Conservation (phyloP, 2,888 invertebrate species). For the Argyra leucocephala region DNA sequence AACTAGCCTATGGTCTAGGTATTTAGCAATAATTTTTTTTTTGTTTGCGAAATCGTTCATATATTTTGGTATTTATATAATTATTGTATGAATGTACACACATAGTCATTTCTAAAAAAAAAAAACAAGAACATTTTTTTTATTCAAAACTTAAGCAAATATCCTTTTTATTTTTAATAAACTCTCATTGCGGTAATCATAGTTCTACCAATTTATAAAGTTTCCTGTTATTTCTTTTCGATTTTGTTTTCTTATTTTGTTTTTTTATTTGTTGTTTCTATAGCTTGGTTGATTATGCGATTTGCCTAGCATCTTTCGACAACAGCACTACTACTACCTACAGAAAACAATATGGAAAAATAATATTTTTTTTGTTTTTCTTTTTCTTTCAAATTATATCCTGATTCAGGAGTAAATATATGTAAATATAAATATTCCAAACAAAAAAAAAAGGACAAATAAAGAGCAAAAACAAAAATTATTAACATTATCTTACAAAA, state of each 20-base stretch:
- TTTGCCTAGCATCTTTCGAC: neutral
- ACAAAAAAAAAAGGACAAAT: neutral
- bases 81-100: no score
- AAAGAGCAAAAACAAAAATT: neutral
- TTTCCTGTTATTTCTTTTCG: neutral
- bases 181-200: slow-evolving; percentile 6
- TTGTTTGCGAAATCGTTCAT: no score
- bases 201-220: neutral
- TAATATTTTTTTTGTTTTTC: no score
- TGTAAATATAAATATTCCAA: neutral
- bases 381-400: no score
- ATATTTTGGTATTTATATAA: no score
- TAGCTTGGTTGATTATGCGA: neutral
- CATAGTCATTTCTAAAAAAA: no score
- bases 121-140: no score
- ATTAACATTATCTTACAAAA: slow-evolving; percentile 3
- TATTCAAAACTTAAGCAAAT: neutral
- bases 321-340: neutral
- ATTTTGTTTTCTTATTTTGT: neutral
- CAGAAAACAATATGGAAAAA: neutral
- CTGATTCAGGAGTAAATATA: neutral
- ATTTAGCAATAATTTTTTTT: no score
- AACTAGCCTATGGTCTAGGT: no score
- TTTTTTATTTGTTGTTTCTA: neutral
- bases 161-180: slow-evolving; percentile 3